Evolutionary conservation across 2,797 vertebrate genomes (phyloP).

Genomic region (Apogon talboti): DNA sequence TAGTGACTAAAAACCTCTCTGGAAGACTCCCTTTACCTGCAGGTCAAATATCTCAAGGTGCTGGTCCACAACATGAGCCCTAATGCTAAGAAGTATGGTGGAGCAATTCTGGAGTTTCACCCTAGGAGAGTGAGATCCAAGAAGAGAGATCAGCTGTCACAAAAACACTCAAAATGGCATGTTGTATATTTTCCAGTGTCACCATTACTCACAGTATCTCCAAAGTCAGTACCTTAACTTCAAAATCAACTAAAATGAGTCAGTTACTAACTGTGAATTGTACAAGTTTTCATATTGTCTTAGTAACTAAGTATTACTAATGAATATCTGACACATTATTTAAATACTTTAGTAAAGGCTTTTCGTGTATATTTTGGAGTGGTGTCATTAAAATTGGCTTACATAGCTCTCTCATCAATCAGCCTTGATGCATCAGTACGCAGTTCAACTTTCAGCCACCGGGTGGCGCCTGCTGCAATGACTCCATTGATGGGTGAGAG

Average conservation of each 20-base stretch:
- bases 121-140: slow-evolving; percentile 42
- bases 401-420: slow-evolving; percentile 59
- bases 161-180: not conserved
- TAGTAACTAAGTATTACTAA: not conserved
- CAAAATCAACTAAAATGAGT: no score
- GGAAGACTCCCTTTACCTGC: slow-evolving; percentile 55
- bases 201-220: not conserved
- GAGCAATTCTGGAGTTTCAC: slow-evolving; percentile 61
- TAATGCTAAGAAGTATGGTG: slow-evolving; percentile 57
- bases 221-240: no score
- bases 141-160: not conserved
- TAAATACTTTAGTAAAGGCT: not conserved
- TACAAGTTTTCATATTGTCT: no score
- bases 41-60: slow-evolving; percentile 63
- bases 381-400: slow-evolving; percentile 23
- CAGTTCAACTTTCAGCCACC: slow-evolving; percentile 70
- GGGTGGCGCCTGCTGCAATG: slow-evolving; percentile 51
- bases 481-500: slow-evolving; percentile 61
- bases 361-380: not conserved
- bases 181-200: not conserved
- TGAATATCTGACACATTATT: not conserved
- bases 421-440: slow-evolving; percentile 43
- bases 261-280: no score
- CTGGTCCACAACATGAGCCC: slow-evolving; percentile 64
- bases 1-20: not conserved